Evolutionary conservation across 2,113 vertebrate genomes (phyloP).

Genomic region (Ophthalmolycus amberensis): DNA sequence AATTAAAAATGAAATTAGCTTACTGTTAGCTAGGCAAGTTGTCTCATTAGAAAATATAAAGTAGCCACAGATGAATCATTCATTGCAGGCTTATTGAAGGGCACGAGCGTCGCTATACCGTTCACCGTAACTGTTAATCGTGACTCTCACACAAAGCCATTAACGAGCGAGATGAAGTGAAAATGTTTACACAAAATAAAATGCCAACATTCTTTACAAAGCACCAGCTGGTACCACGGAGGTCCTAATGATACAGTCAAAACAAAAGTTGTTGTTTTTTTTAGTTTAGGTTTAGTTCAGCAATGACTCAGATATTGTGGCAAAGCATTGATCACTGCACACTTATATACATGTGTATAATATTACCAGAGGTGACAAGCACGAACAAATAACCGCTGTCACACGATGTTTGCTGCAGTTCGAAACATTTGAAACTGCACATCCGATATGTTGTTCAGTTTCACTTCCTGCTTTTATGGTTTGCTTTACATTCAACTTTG

Average conservation of each 20-base stretch:
- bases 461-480: slow-evolving; percentile 16
- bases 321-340: slow-evolving; percentile 28
- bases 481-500: slow-evolving; percentile 57
- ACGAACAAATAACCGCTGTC: neutral
- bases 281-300: slow-evolving; percentile 12
- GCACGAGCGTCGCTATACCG: slow-evolving; percentile 76
- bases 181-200: slow-evolving; percentile 67
- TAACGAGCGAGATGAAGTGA: slow-evolving; percentile 53
- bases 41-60: slow-evolving; percentile 90
- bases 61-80: slow-evolving; percentile 84
- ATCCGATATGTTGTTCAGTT: slow-evolving; percentile 42
- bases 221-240: slow-evolving; percentile 80
- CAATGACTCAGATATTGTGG: slow-evolving; percentile 6
- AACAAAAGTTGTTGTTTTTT: slow-evolving; percentile 75
- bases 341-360: neutral
- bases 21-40: slow-evolving; percentile 85
- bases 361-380: neutral
- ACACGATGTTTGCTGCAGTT: neutral
- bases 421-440: slow-evolving; percentile 30
- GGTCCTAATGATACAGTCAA: slow-evolving; percentile 86
- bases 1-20: slow-evolving; percentile 82
- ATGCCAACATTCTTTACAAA: slow-evolving; percentile 83
- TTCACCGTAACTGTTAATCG: slow-evolving; percentile 74
- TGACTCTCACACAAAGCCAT: slow-evolving; percentile 82
- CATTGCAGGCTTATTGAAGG: slow-evolving; percentile 87